Evolutionary conservation across 2,888 invertebrate genomes (phyloP).

Genomic region (Scaptomyza cyrtandrae): DNA sequence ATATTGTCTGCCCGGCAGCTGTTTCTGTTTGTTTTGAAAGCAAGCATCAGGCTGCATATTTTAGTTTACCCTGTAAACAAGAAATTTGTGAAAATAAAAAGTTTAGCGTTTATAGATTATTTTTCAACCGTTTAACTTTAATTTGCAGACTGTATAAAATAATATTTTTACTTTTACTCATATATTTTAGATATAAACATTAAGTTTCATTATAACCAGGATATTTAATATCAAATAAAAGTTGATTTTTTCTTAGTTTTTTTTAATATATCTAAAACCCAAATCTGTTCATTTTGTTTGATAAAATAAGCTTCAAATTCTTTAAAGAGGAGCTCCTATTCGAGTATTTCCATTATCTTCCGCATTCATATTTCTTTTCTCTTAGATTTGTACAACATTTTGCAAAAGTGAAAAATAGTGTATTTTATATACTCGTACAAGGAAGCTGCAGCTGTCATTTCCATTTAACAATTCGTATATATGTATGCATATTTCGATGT

Average conservation of each 20-base stretch:
- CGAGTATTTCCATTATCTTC: background rate
- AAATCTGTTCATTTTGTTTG: too few species aligned
- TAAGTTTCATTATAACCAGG: too few species aligned
- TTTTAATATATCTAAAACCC: too few species aligned
- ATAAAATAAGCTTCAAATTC: too few species aligned
- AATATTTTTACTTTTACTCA: too few species aligned
- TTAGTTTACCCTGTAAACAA: constrained; percentile 20
- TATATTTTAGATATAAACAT: too few species aligned
- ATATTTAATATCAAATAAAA: too few species aligned
- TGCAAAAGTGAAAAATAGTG: constrained; percentile 3
- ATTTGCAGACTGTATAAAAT: too few species aligned
- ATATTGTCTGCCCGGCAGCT: constrained; percentile 31
- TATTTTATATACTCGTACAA: background rate
- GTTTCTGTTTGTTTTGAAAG: constrained; percentile 15
- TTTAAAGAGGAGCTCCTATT: background rate
- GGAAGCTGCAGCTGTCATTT: constrained; percentile 28
- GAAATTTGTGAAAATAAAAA: too few species aligned
- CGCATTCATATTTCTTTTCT: background rate
- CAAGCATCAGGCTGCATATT: constrained; percentile 22
- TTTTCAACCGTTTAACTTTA: too few species aligned
- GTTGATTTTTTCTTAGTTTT: too few species aligned
- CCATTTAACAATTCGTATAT: constrained; percentile 5
- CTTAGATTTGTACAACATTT: constrained; percentile 2
- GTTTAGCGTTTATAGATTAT: too few species aligned
- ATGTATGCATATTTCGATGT: background rate